Evolutionary conservation across 2,113 vertebrate genomes (phyloP), one percentile per base, ranked within the genome.

Genomic region (Trinectes maculatus): DNA sequence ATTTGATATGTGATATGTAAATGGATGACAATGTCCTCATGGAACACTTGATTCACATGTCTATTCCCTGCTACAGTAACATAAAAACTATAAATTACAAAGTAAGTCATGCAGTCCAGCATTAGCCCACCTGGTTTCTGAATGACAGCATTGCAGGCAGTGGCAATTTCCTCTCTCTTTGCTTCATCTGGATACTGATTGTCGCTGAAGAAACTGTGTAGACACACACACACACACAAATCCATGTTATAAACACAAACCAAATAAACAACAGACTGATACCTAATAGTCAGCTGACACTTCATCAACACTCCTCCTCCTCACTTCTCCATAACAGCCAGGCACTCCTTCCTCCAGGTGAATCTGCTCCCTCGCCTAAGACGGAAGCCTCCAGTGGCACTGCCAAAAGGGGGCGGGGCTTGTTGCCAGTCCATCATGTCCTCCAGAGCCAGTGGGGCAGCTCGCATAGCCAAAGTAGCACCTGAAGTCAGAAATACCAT

Each of bases 301-400:
- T 9, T 3, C 4, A 28, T 15, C 67, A 33, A 8, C 43, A 37
- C 3, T 42, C 19, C 69, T 1, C 40, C 34, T 24, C n/a, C 84
- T 4, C 90, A 98, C 97, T 96, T 98, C 93, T 98, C 97, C 97
- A 99, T 99, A 24, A 99, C 96, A 43, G 96, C 95, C 89, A 99
- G 91, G 86, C 98, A 99, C 86, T 99, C 98, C 91, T 99, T 99
- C 85, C 97, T 95, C 97, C 98, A 99, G 56, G 98, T 99, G 92
- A 99, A 99, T 5, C 97, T 94, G 86, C 96, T 98, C 49, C 98
- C 98, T 28, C 97, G 89, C 44, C 98, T 93, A 80, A 99, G 93
- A 28, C 96, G 92, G 90, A 98, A 98, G 75, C 96, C 98, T 0
- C 94, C 95, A 0, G 95, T 94, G 53, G 95, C 91, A 74, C 95